Base-by-base conservation (phyloP, 2,797 vertebrate genomes). In the Champsocephalus esox region DNA sequence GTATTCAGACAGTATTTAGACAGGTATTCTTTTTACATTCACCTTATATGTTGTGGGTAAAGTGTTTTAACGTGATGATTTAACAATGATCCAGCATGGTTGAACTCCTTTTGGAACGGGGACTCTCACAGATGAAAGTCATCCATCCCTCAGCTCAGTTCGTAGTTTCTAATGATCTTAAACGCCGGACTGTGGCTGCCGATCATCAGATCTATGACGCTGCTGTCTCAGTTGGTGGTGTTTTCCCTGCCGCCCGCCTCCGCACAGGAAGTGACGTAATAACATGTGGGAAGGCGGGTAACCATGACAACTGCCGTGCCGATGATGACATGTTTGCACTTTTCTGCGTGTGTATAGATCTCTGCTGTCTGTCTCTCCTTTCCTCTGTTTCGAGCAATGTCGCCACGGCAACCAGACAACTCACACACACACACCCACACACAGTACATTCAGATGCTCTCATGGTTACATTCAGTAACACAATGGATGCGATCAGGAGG, bases 311-410 rank as follows among this genome's bases (percentile, higher is more conserved):
- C 82, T 1, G 75, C 24, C 66, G 70, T 80, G 71, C 74, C 71
- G 74, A 72, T 80, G 80, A 90, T 88, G 88, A 88, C 79, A 87
- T 81, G 82, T 89, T 86, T 86, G 83, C 67, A 34, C 65, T 66
- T 24, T 45, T 75, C 70, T 79, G 60, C 7, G 48, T 71, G 65
- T 43, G 54, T 64, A 54, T 71, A 75, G 66, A 77, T 67, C 81
- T 70, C 61, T 49, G 44, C 38, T 61, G 63, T 62, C 66, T 38
- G 43, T 66, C 45, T 77, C 59, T 70, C 61, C 65, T 68, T 71
- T 65, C 59, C 70, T 67, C 51, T 66, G 65, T 73, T 73, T 52
- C 43, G 32, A 73, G 66, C 24, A 6, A 57, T 7, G 3, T 79
- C 46, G 7, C 75, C 75, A 77, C 4, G 4, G 69, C 60, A 73